Evolutionary conservation across 2,888 invertebrate genomes (phyloP), one percentile per base, ranked within the genome.

Genomic region (Encarsia formosa): DNA sequence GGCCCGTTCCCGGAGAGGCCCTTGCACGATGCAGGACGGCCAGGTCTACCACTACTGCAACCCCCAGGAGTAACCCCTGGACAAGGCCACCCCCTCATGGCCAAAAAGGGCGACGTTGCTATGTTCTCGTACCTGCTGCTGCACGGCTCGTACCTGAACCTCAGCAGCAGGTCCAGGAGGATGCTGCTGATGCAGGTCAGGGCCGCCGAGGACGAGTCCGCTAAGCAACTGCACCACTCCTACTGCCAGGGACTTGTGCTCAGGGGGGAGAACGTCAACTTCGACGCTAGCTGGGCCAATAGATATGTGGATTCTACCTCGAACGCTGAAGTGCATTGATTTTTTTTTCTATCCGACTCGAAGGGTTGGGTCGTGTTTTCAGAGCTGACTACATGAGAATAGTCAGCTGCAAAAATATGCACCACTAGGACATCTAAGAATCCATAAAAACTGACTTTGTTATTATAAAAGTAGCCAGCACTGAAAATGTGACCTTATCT

Each of bases 111-210:
- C 0, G 80, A 82, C 50, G 68, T 82, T 13, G 73, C 81, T 1
- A 69, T 82, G 19, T 82, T 82, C 65, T 81, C 81, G 0, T 82
- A 82, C 61, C 71, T 82, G 6, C 69, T 81, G 29, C 67, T 82
- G 22, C 81, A 82, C 61, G 82, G 82, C 34, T 81, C 81, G 40
- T 78, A 80, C 6, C 61, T 76, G 18, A 82, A 82, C 65, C 57
- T 64, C 4, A 80, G 79, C 0, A 59, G 59, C 1, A 65, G 74
- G 15, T 66, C 76, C 0, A 72, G 81, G 1, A 70, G 81, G 8
- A 82, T 82, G 81, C 75, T 81, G 53, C 73, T 82, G 4, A 67
- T 77, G 1, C 79, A 82, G 70, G 60, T 79, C 22, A 76, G 77
- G 55, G 74, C 78, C 1, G 81, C 80, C 0, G 78, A 81, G 15